Base-by-base conservation (phyloP, 2,113 vertebrate genomes). In the Pantherophis guttatus region DNA sequence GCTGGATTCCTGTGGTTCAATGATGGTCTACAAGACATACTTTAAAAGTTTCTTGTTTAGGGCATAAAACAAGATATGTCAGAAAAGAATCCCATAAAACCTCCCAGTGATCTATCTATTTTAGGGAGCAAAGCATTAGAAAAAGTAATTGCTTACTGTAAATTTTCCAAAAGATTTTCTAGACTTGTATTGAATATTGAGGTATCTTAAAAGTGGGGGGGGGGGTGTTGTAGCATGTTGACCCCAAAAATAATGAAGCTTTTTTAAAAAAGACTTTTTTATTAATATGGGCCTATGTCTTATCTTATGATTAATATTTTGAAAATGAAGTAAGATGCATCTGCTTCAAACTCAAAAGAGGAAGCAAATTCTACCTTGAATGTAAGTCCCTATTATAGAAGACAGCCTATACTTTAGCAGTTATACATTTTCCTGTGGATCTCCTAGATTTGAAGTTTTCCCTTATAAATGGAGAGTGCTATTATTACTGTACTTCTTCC, bases 371-470 rank as follows among this genome's bases (percentile, higher is more conserved):
- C 54, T 48, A 62, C 9, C n/a, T 62, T 86, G n/a, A 81, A 39
- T 7, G 75, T 44, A 13, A 5, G 8, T 53, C 23, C 29, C 81
- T 81, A 90, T 21, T 50, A 26, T 65, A 65, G n/a, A 33, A 58
- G 48, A 86, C 29, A n/a, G 8, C 24, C 26, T 86, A 24, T 55
- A 17, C 54, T 86, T 59, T 21, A 53, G 23, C 7, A 50, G 54
- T 55, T 62, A 4, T 62, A 59, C 15, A 12, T 89, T 48, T 86
- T 65, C 95, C 93, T 93, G 87, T 91, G 93, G 54, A 94, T 95
- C 95, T 90, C 92, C 94, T 93, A 91, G 95, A 94, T 93, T 96
- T 70, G 94, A 93, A 93, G 93, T 95, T 96, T 93, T 96, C 94
- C 93, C 95, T 94, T 95, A 91, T 13, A 93, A 86, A 90, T 62